These are phyloP conservation scores for Orthosia gothica DNA, from an alignment of 2,888 invertebrate genomes.

Conservation along the genomic window DNA sequence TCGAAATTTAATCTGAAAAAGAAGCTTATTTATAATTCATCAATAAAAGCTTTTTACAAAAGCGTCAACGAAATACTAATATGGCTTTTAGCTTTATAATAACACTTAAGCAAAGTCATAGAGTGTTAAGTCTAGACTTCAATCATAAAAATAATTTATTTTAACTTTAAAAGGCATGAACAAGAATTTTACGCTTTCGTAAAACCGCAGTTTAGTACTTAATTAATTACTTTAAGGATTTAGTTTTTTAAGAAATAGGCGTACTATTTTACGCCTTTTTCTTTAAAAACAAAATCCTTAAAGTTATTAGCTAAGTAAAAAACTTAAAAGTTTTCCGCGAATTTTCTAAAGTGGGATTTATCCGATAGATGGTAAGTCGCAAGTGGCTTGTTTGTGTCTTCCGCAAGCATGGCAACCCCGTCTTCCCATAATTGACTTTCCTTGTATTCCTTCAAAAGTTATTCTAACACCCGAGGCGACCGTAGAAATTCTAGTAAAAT, in stretches of 20 bases:
- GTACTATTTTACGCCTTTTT: too few relatives aligned
- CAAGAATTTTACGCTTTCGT: constrained; percentile 17
- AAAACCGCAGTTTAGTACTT: constrained; percentile 37
- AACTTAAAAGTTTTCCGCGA: constrained; percentile 42
- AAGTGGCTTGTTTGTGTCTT: constrained; percentile 62
- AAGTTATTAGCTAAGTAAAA: too few relatives aligned
- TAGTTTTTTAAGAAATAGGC: constrained; percentile 37
- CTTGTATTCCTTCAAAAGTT: constrained; percentile 75
- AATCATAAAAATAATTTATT: constrained; percentile 32
- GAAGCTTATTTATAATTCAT: constrained; percentile 9
- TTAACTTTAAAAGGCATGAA: constrained; percentile 25
- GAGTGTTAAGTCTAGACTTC: constrained; percentile 11
- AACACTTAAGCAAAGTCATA: not conserved
- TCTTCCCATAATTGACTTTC: constrained; percentile 77
- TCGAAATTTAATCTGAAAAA: constrained; percentile 56
- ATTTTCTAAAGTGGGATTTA: constrained; percentile 48
- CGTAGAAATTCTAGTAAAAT: constrained; percentile 59
- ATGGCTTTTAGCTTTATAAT: constrained; percentile 17
- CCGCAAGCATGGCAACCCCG: constrained; percentile 50
- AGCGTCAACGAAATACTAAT: constrained; percentile 12
- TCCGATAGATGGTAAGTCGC: constrained; percentile 53
- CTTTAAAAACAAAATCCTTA: too few relatives aligned
- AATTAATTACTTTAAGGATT: constrained; percentile 38
- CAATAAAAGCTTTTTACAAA: not conserved
- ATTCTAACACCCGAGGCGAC: constrained; percentile 61